phyloP scores from a whole-genome alignment of 1,140 invertebrate species.

The Acarapis woodi region DNA sequence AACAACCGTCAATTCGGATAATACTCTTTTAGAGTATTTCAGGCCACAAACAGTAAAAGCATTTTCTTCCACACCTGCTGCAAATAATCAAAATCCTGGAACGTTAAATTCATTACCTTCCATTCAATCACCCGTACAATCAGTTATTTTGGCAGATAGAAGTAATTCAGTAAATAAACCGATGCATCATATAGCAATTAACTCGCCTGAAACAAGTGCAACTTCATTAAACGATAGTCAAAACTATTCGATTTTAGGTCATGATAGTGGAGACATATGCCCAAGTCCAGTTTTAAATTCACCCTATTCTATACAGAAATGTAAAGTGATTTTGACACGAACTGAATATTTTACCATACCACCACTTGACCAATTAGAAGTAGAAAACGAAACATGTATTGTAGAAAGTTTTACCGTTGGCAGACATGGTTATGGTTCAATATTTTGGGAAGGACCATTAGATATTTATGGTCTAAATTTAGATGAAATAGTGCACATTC shows the following conservation, averaged over 20 bases:
- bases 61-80: background rate
- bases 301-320: background rate
- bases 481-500: constrained; percentile 42
- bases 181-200: too few relatives aligned
- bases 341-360: constrained; percentile 64
- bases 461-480: constrained; percentile 65
- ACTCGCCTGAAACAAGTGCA: too few relatives aligned
- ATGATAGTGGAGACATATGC: too few relatives aligned
- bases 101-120: background rate
- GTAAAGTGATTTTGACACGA: constrained; percentile 18
- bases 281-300: too few relatives aligned
- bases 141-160: background rate
- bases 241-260: background rate
- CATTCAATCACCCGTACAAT: background rate
- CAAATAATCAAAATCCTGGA: background rate
- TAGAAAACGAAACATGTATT: constrained; percentile 36
- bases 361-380: constrained; percentile 34
- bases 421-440: constrained; percentile 61
- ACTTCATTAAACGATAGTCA: background rate
- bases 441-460: constrained; percentile 55
- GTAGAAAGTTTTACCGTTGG: constrained; percentile 74
- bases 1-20: background rate
- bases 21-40: background rate
- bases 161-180: too few relatives aligned
- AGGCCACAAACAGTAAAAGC: background rate